Evolutionary conservation across 2,888 invertebrate species (phyloP).

Genomic region (Parascotia fuliginaria): DNA sequence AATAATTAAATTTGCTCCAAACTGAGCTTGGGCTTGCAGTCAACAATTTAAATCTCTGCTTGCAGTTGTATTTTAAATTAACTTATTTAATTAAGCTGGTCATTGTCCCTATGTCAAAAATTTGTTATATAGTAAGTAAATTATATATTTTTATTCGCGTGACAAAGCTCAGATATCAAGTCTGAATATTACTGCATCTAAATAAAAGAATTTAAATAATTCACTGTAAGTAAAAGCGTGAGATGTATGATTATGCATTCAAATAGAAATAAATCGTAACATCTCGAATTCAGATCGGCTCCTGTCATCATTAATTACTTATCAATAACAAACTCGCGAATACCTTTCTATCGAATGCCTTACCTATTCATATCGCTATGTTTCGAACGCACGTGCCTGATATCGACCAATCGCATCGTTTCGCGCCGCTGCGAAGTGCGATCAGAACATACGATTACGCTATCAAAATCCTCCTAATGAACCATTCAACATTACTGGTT

Average conservation of each 20-base stretch:
- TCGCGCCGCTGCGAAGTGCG: conserved; percentile 60
- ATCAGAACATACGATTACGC: conserved; percentile 56
- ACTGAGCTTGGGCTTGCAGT: too few relatives aligned
- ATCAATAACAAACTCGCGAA: conserved; percentile 40
- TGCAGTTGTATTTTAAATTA: too few relatives aligned
- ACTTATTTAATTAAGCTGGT: too few relatives aligned
- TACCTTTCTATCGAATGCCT: conserved; percentile 46
- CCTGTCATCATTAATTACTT: conserved; percentile 51
- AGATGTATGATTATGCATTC: conserved; percentile 18
- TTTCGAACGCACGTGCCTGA: conserved; percentile 57
- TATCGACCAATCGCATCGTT: conserved; percentile 59
- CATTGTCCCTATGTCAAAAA: too few relatives aligned
- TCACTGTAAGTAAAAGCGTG: conserved; percentile 4
- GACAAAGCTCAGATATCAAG: too few relatives aligned
- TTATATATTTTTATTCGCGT: too few relatives aligned
- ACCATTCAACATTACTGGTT: conserved; percentile 52
- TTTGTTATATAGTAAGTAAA: too few relatives aligned
- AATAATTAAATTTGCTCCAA: too few relatives aligned
- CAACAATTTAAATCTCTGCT: too few relatives aligned
- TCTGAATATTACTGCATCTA: too few relatives aligned
- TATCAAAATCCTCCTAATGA: conserved; percentile 67
- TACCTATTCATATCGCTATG: conserved; percentile 49
- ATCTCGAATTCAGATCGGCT: conserved; percentile 37
- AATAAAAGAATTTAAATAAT: conserved; percentile 5
- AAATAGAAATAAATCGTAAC: conserved; percentile 31